A percentile compares a stretch with the other conserved stretches of the same genome.
Evolutionary conservation across 2,797 vertebrate species (phyloP).

Genomic region (Gastrophryne carolinensis): DNA sequence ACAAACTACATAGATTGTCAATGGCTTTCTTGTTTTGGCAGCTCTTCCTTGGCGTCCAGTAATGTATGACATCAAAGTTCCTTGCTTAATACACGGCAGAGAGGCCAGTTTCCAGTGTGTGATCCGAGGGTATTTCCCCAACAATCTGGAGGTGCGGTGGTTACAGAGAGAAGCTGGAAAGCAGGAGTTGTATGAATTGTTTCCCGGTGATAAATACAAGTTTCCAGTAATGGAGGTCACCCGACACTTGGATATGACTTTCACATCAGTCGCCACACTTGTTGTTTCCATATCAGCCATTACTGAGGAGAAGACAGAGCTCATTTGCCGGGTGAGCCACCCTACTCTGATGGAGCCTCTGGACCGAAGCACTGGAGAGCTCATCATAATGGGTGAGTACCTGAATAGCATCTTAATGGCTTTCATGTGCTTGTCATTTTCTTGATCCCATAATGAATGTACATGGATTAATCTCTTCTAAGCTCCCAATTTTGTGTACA

Average conservation of each 20-base stretch:
- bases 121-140: conserved; percentile 28
- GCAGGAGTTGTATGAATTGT: not conserved
- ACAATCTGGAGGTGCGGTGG: conserved; percentile 26
- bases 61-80: conserved; percentile 11
- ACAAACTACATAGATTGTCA: not conserved
- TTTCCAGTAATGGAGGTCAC: conserved; percentile 1
- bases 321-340: conserved; percentile 39
- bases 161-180: conserved; percentile 3
- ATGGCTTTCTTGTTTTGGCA: not conserved
- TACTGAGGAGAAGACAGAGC: conserved; percentile 10
- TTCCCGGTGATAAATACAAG: conserved; percentile 16
- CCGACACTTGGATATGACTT: conserved; percentile 3
- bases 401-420: no score
- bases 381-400: conserved; percentile 13
- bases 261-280: conserved; percentile 2
- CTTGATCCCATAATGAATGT: no score
- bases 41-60: not conserved
- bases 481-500: no score
- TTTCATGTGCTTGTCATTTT: no score
- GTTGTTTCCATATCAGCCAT: not conserved
- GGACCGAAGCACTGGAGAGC: conserved; percentile 6
- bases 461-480: no score
- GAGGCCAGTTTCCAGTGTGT: conserved; percentile 9
- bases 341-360: conserved; percentile 7
- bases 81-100: not conserved